Evolutionary conservation across 2,797 vertebrate genomes (phyloP).

Genomic region (Delichon dasypus): DNA sequence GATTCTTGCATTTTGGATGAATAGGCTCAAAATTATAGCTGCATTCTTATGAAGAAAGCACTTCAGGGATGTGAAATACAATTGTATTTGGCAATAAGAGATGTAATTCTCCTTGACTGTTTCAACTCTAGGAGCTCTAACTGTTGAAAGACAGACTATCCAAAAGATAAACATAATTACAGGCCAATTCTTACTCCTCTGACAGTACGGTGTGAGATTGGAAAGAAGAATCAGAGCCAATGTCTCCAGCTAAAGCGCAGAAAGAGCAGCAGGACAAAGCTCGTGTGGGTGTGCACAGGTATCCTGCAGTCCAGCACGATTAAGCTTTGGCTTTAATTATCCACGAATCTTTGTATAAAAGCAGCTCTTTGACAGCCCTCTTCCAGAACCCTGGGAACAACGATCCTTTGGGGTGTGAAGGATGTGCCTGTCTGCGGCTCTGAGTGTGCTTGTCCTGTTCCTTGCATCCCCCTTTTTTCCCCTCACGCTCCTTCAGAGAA

Average conservation of each 20-base stretch:
- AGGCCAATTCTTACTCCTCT: neutral
- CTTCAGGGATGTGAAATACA: neutral
- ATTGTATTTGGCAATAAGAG: neutral
- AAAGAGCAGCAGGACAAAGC: neutral
- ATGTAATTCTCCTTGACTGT: neutral
- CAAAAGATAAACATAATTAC: neutral
- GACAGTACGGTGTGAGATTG: neutral
- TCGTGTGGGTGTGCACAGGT: neutral
- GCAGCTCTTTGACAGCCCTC: neutral
- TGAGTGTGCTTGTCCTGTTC: neutral
- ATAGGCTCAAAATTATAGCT: neutral
- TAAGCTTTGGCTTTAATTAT: neutral
- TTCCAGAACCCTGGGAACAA: neutral
- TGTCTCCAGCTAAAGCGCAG: neutral
- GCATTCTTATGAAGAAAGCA: neutral
- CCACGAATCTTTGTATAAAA: neutral
- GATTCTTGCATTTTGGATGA: constrained; percentile 11
- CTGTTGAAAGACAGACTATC: neutral
- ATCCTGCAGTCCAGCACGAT: neutral
- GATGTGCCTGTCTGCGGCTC: neutral
- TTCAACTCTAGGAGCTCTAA: neutral
- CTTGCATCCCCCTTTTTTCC: neutral
- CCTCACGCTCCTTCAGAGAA: neutral
- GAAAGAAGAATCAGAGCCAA: neutral
- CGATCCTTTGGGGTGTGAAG: neutral